Evolutionary conservation across 2,113 vertebrate genomes (phyloP).

Genomic region (Chlorodrepanis virens): DNA sequence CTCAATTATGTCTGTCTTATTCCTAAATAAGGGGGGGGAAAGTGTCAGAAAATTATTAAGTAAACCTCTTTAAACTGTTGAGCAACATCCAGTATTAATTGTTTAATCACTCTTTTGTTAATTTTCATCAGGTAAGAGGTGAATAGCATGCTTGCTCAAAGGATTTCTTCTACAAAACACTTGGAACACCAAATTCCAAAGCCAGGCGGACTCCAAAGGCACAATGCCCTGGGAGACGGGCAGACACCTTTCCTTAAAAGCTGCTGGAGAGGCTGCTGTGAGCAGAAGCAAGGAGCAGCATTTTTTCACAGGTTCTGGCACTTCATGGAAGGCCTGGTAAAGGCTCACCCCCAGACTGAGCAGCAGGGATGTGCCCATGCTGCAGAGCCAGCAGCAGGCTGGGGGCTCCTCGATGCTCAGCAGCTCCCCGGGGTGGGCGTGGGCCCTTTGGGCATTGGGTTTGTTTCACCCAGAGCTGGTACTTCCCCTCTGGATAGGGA

Average conservation of each 20-base stretch:
- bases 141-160: not conserved
- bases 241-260: not conserved
- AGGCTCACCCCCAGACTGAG: not conserved
- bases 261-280: not conserved
- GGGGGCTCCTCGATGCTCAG: not conserved
- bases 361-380: not conserved
- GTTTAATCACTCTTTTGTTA: not conserved
- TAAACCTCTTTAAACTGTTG: conserved; percentile 6
- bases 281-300: not conserved
- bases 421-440: rapidly evolving
- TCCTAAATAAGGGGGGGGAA: not conserved
- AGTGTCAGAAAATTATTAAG: not conserved
- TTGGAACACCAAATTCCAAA: not conserved
- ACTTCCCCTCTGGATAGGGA: not conserved
- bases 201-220: not conserved
- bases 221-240: rapidly evolving
- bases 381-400: not conserved
- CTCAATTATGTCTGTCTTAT: conserved; percentile 34
- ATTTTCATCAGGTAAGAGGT: not conserved
- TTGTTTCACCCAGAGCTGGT: not conserved
- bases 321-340: not conserved
- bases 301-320: not conserved
- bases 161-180: not conserved
- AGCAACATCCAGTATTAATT: conserved; percentile 42
- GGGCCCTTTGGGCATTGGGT: not conserved